Conservation (phyloP, 2,888 invertebrate genomes). For the Epinotia demarniana region DNA sequence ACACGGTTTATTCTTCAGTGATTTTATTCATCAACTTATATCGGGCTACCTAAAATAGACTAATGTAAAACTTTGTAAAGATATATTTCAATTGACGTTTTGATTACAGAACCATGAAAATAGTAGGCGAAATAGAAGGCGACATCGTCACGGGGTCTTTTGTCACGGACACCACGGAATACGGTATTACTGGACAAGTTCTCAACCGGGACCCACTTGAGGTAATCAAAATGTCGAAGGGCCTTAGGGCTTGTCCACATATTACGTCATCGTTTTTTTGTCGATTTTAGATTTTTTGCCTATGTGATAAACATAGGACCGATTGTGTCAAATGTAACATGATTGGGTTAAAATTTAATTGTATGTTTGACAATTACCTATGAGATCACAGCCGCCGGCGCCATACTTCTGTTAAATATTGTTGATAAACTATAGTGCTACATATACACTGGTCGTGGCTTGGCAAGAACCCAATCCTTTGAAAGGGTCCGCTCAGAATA, state of each 20-base stretch:
- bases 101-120: constrained; percentile 70
- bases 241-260: too few species aligned
- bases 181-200: constrained; percentile 72
- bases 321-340: background rate
- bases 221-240: too few species aligned
- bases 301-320: too few species aligned
- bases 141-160: constrained; percentile 73
- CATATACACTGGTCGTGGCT: too few species aligned
- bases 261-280: too few species aligned
- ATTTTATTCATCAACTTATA: too few species aligned
- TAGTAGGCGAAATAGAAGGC: constrained; percentile 70
- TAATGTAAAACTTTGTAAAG: background rate
- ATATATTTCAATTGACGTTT: constrained; percentile 3
- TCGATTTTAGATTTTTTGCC: too few species aligned
- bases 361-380: background rate
- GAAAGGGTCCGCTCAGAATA: too few species aligned
- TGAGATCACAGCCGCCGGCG: background rate
- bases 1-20: too few species aligned
- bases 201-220: constrained; percentile 70
- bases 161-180: constrained; percentile 71
- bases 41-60: too few species aligned
- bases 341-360: background rate
- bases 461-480: too few species aligned
- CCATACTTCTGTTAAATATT: background rate
- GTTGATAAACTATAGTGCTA: too few species aligned